Percentiles rank a stretch among this genome's conserved stretches.
These are phyloP conservation scores for Pseudeuparius sepicola DNA, from an alignment of 2,888 invertebrate species.

Conservation along the genomic window DNA sequence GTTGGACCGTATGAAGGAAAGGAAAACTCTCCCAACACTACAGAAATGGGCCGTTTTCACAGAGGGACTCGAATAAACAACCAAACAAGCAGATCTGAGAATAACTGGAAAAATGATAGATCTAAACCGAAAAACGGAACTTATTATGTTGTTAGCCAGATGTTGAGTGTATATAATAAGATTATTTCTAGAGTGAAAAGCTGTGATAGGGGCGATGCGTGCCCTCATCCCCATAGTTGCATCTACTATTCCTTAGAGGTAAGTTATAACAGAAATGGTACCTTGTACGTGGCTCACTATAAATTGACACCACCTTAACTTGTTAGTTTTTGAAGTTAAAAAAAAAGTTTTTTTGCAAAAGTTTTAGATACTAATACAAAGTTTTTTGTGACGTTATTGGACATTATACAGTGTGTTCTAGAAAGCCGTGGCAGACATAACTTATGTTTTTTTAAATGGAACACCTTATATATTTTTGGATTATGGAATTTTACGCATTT, in stretches of 20 bases:
- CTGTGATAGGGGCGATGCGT: slow-evolving; percentile 41
- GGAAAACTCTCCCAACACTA: slow-evolving; percentile 32
- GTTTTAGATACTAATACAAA: no score
- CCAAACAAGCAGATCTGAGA: slow-evolving; percentile 24
- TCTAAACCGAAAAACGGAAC: slow-evolving; percentile 32
- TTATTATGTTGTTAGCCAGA: slow-evolving; percentile 36
- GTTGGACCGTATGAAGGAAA: slow-evolving; percentile 53
- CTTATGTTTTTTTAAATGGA: no score
- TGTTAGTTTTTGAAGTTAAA: no score
- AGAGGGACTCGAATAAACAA: slow-evolving; percentile 18
- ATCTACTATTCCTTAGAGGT: slow-evolving; percentile 47
- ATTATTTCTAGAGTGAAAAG: slow-evolving; percentile 43
- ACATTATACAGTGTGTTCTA: no score
- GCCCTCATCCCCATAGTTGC: slow-evolving; percentile 56
- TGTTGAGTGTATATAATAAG: slow-evolving; percentile 39
- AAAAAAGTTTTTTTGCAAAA: no score
- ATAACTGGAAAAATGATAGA: slow-evolving; percentile 28
- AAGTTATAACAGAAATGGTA: slow-evolving; percentile 16
- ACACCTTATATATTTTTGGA: no score
- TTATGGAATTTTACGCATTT: no score
- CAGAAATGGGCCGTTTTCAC: slow-evolving; percentile 22
- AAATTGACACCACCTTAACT: no score
- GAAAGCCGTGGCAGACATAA: no score
- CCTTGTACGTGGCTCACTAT: no score
- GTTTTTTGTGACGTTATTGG: no score